phyloP scores from a whole-genome alignment of 2,797 vertebrate species.

The Gambusia yucatana region DNA sequence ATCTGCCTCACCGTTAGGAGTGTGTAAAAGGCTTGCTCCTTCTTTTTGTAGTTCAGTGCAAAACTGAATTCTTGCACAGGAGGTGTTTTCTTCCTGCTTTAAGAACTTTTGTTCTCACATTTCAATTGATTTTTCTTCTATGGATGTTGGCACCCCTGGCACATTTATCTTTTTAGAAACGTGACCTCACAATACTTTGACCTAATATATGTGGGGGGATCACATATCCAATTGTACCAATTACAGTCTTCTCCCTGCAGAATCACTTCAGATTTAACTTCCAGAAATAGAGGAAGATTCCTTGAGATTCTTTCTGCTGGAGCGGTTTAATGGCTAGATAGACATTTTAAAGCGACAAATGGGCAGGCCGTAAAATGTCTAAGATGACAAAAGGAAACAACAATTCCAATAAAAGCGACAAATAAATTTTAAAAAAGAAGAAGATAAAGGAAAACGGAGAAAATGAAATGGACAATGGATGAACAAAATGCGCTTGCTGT shows the following conservation, averaged over 20 bases:
- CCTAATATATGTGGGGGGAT: too few species aligned
- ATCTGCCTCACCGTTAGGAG: slow-evolving; percentile 38
- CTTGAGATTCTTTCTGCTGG: neutral
- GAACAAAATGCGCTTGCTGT: neutral
- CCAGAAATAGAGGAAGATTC: neutral
- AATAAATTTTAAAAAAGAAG: neutral
- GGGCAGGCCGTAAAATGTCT: neutral
- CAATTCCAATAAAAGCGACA: neutral
- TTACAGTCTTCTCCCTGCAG: neutral
- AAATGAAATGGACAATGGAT: neutral
- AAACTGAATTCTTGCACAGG: neutral
- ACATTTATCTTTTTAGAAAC: neutral
- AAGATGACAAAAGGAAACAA: neutral
- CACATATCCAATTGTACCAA: too few species aligned
- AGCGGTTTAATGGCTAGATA: neutral
- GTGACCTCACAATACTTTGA: too few species aligned
- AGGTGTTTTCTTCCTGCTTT: neutral
- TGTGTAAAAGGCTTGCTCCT: slow-evolving; percentile 25
- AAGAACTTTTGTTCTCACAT: neutral
- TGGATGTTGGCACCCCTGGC: neutral
- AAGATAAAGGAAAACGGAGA: neutral
- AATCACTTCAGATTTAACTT: neutral
- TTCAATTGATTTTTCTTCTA: neutral
- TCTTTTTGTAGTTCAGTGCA: slow-evolving; percentile 12
- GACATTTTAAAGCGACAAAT: neutral